These are phyloP conservation scores for Busseola fusca DNA, from an alignment of 2,888 invertebrate species.

Conservation along the genomic window DNA sequence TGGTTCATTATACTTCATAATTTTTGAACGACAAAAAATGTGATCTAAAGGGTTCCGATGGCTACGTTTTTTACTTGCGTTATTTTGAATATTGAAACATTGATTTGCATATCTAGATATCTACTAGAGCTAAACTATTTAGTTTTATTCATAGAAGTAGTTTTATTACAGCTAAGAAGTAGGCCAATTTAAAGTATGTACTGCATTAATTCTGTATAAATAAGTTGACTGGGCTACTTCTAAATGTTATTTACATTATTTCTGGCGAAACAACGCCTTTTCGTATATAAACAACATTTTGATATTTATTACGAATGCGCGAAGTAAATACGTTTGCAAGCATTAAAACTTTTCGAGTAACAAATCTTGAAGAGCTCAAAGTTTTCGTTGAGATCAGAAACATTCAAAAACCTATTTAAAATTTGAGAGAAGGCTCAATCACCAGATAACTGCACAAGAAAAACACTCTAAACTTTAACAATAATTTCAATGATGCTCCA, in stretches of 20 bases:
- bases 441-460: slow-evolving; percentile 63
- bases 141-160: slow-evolving; percentile 1
- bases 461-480: slow-evolving; percentile 65
- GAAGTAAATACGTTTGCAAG: slow-evolving; percentile 36
- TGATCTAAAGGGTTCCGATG: slow-evolving; percentile 77
- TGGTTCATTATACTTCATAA: slow-evolving; percentile 88
- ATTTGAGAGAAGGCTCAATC: slow-evolving; percentile 56
- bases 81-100: slow-evolving; percentile 50
- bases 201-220: slow-evolving; percentile 14
- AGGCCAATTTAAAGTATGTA: slow-evolving; percentile 16
- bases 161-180: slow-evolving; percentile 23
- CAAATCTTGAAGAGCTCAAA: slow-evolving; percentile 48
- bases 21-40: slow-evolving; percentile 81
- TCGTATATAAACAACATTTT: slow-evolving; percentile 2
- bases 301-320: slow-evolving; percentile 13
- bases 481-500: slow-evolving; percentile 65
- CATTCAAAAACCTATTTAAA: slow-evolving; percentile 62
- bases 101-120: slow-evolving; percentile 32
- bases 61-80: slow-evolving; percentile 48
- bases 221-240: background rate
- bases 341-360: slow-evolving; percentile 50
- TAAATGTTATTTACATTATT: slow-evolving; percentile 9
- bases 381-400: slow-evolving; percentile 56
- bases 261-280: background rate
- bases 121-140: slow-evolving; percentile 8